A percentile compares a stretch with the other conserved stretches of the same genome.
phyloP scores from a whole-genome alignment of 1,140 invertebrate species.

The Drosophila ironensis region DNA sequence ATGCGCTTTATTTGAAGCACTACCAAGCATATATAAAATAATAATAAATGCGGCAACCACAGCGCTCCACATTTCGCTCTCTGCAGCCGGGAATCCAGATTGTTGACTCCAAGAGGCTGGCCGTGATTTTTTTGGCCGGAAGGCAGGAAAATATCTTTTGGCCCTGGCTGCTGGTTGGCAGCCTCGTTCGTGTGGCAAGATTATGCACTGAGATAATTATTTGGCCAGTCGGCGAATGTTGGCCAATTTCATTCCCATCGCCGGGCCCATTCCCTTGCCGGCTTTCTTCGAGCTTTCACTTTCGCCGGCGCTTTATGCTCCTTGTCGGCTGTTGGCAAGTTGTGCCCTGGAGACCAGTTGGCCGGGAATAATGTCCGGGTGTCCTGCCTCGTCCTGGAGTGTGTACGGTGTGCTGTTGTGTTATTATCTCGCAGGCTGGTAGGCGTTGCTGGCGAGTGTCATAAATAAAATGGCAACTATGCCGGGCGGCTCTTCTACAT shows the following conservation, averaged over 20 bases:
- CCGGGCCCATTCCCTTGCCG: constrained; percentile 3
- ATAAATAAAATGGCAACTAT: constrained; percentile 78
- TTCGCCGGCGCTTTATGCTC: constrained; percentile 67
- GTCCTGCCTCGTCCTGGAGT: neutral
- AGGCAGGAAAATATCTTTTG: constrained; percentile 45
- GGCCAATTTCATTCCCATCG: constrained; percentile 15
- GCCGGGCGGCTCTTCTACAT: constrained; percentile 14
- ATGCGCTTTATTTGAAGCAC: no score
- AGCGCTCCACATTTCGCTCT: neutral
- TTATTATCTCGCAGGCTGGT: constrained; percentile 68
- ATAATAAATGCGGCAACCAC: no score
- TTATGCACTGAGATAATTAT: constrained; percentile 76
- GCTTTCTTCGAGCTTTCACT: constrained; percentile 16
- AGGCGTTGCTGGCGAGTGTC: constrained; percentile 73
- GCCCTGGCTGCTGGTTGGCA: constrained; percentile 6
- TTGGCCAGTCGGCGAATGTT: constrained; percentile 31
- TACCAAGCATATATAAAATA: no score
- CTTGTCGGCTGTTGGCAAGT: constrained; percentile 67
- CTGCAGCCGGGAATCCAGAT: neutral
- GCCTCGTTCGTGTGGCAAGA: constrained; percentile 41
- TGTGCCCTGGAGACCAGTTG: constrained; percentile 75
- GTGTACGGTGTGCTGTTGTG: constrained; percentile 21
- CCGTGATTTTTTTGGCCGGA: constrained; percentile 51
- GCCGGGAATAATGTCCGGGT: constrained; percentile 51
- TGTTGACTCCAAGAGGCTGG: neutral